Percentiles rank a stretch among this genome's conserved stretches.
These are phyloP conservation scores for Loripinus fragilis DNA, from an alignment of 2,888 invertebrate genomes.

Conservation along the genomic window DNA sequence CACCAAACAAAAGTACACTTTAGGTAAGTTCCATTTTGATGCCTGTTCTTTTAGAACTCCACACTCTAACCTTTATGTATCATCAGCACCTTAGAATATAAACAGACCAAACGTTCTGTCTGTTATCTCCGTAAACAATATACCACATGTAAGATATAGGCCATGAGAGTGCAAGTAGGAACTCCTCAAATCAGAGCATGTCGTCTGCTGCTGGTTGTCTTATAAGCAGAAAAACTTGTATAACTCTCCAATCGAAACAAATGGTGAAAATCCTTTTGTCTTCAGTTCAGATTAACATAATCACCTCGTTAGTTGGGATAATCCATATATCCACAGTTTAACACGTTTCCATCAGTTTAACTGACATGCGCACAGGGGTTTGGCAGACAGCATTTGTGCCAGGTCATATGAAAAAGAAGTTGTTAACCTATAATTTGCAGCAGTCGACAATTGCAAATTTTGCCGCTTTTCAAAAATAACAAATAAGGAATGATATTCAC, in stretches of 20 bases:
- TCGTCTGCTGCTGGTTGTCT: background rate
- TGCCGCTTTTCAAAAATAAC: too few species aligned
- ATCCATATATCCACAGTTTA: conserved; percentile 9
- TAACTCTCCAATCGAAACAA: background rate
- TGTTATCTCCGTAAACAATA: conserved; percentile 16
- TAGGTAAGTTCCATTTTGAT: background rate
- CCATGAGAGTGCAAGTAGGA: conserved; percentile 6
- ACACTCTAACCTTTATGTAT: conserved; percentile 8
- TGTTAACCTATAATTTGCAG: too few species aligned
- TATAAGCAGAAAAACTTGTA: background rate
- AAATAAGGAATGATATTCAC: too few species aligned
- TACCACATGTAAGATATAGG: background rate
- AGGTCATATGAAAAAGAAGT: too few species aligned
- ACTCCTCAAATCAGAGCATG: background rate
- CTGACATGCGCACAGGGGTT: conserved; percentile 4
- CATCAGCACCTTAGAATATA: background rate
- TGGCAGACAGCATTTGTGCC: background rate
- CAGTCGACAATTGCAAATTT: too few species aligned
- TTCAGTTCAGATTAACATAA: background rate
- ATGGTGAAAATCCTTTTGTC: conserved; percentile 1
- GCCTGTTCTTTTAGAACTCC: background rate
- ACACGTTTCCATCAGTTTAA: conserved; percentile 6
- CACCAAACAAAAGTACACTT: too few species aligned
- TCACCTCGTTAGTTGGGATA: background rate
- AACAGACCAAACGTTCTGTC: conserved; percentile 5